phyloP scores from a whole-genome alignment of 2,888 invertebrate species.

The Notodonta ziczac region DNA sequence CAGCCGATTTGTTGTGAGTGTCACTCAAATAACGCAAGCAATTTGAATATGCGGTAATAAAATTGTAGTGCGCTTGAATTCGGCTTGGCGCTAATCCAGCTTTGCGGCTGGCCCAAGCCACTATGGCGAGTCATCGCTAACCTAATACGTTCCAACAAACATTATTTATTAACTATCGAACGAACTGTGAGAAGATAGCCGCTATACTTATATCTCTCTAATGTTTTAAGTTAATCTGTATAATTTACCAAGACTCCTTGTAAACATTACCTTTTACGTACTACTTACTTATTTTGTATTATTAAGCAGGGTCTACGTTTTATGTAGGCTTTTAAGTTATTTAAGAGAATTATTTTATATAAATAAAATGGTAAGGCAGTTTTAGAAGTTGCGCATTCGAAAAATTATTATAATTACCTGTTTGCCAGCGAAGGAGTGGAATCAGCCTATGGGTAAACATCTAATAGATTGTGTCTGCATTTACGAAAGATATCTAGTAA shows the following conservation, averaged over 20 bases:
- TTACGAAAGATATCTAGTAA: too few species aligned
- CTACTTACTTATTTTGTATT: slow-evolving; percentile 62
- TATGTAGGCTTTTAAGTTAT: slow-evolving; percentile 79
- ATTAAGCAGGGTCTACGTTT: slow-evolving; percentile 78
- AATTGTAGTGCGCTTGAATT: slow-evolving; percentile 14
- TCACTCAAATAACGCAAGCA: too few species aligned
- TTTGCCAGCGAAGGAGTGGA: slow-evolving; percentile 20
- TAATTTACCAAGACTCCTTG: slow-evolving; percentile 46
- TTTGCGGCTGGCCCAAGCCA: background rate
- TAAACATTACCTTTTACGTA: slow-evolving; percentile 49
- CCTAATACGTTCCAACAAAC: background rate
- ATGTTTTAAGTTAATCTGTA: slow-evolving; percentile 31
- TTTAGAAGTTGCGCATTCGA: slow-evolving; percentile 40
- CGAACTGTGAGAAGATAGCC: slow-evolving; percentile 27
- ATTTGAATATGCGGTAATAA: background rate
- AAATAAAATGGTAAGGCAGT: slow-evolving; percentile 43
- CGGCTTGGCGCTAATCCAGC: background rate
- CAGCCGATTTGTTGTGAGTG: background rate
- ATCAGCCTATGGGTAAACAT: slow-evolving; percentile 5
- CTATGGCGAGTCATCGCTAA: background rate
- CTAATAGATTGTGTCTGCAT: too few species aligned
- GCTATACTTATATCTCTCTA: slow-evolving; percentile 28
- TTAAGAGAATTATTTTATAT: slow-evolving; percentile 61
- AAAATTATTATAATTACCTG: slow-evolving; percentile 23
- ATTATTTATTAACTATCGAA: slow-evolving; percentile 1